A percentile compares a stretch with the other conserved stretches of the same genome.
phyloP scores from a whole-genome alignment of 2,888 invertebrate genomes.

The Crossocerus cetratus region DNA sequence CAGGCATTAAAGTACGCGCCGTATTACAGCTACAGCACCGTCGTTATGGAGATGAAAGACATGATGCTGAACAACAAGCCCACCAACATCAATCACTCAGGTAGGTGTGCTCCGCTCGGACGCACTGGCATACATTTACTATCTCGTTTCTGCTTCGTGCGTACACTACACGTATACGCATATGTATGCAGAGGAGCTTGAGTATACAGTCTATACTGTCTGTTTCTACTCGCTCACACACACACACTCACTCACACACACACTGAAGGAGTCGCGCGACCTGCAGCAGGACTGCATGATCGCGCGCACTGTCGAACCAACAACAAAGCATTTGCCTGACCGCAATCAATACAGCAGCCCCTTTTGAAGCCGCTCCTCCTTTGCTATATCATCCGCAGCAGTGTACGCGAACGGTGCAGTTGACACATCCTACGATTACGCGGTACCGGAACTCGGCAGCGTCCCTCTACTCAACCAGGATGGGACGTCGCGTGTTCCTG shows the following conservation, averaged over 20 bases:
- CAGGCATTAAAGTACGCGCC: slow-evolving; percentile 87
- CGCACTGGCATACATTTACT: slow-evolving; percentile 17
- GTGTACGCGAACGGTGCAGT: slow-evolving; percentile 75
- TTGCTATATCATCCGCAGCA: slow-evolving; percentile 67
- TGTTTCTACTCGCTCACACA: slow-evolving; percentile 32
- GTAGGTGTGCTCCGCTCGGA: slow-evolving; percentile 55
- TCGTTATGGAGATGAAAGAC: slow-evolving; percentile 87
- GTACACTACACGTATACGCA: slow-evolving; percentile 12
- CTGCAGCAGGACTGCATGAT: slow-evolving; percentile 14
- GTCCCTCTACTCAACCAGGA: slow-evolving; percentile 82
- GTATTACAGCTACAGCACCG: slow-evolving; percentile 87
- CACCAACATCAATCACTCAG: slow-evolving; percentile 72
- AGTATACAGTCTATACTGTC: not conserved
- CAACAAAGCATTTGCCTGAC: slow-evolving; percentile 66
- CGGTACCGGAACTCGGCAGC: slow-evolving; percentile 86
- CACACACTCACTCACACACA: slow-evolving; percentile 27
- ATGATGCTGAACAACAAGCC: slow-evolving; percentile 79
- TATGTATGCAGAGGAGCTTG: not conserved
- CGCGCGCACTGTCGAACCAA: slow-evolving; percentile 39
- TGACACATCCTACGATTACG: slow-evolving; percentile 87
- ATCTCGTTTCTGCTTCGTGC: not conserved
- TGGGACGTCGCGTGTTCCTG: slow-evolving; percentile 72
- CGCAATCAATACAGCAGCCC: slow-evolving; percentile 67
- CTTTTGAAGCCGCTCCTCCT: slow-evolving; percentile 53
- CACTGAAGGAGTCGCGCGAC: slow-evolving; percentile 5